Evolutionary conservation across 1,140 invertebrate genomes (phyloP).

Genomic region (Idris sp.): DNA sequence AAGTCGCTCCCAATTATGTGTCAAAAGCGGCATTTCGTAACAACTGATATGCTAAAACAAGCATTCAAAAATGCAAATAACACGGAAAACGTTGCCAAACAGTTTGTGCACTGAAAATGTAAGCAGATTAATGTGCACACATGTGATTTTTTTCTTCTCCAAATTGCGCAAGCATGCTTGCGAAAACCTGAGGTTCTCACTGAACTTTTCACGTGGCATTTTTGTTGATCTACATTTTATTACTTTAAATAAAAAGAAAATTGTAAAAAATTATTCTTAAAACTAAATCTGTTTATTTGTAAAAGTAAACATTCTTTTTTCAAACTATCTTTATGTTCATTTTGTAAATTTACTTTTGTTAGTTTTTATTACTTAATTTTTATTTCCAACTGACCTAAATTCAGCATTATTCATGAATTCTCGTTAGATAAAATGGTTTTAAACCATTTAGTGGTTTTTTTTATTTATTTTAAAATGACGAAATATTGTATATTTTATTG

Average conservation of each 20-base stretch:
- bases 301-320: too few species aligned
- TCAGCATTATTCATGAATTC: constrained; percentile 14
- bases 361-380: constrained; percentile 1
- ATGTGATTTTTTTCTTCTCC: constrained; percentile 3
- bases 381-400: constrained; percentile 7
- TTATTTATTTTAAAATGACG: too few species aligned
- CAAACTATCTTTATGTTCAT: too few species aligned
- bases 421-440: too few species aligned
- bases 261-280: too few species aligned
- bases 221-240: too few species aligned
- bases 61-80: constrained; percentile 38
- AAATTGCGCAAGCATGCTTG: constrained; percentile 19
- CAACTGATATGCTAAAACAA: constrained; percentile 23
- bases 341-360: too few species aligned
- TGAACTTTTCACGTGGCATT: too few species aligned
- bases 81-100: constrained; percentile 39
- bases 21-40: constrained; percentile 21
- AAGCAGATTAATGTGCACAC: constrained; percentile 33
- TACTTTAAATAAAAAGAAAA: too few species aligned
- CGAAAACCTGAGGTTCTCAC: too few species aligned
- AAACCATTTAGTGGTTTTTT: too few species aligned
- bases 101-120: constrained; percentile 25
- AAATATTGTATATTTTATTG: constrained; percentile 12
- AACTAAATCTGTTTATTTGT: too few species aligned
- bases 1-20: constrained; percentile 11